Evolutionary conservation across 2,113 vertebrate species (phyloP).

Genomic region (Thymallus thymallus): DNA sequence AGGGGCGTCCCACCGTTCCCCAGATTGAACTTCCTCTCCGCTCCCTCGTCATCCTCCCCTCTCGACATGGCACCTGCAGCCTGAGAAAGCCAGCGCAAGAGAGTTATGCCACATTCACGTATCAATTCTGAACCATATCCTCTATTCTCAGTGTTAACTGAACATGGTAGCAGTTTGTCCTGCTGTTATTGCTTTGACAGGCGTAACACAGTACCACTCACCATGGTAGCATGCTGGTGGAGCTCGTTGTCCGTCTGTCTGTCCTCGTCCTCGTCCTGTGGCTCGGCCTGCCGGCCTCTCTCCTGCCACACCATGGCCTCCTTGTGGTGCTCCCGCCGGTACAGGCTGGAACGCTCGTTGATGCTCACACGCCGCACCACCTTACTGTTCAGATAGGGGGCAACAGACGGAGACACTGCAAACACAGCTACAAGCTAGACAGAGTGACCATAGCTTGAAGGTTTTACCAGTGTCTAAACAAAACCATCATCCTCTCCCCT

Average conservation of each 20-base stretch:
- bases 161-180: neutral
- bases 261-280: conserved; percentile 81
- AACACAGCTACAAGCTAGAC: neutral
- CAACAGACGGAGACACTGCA: neutral
- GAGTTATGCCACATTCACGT: neutral
- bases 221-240: conserved; percentile 48
- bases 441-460: no score
- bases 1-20: conserved; percentile 73
- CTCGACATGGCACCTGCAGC: conserved; percentile 30
- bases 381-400: conserved; percentile 71
- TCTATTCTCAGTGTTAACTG: neutral
- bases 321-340: conserved; percentile 83
- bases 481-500: neutral
- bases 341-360: conserved; percentile 83
- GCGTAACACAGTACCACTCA: conserved; percentile 35
- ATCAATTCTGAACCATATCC: neutral
- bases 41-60: conserved; percentile 40
- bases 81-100: conserved; percentile 30
- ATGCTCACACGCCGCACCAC: conserved; percentile 86
- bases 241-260: conserved; percentile 77
- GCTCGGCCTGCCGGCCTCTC: conserved; percentile 67
- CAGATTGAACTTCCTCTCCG: conserved; percentile 37
- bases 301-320: conserved; percentile 89
- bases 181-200: neutral
- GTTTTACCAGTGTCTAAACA: no score